Conservation (phyloP, 2,888 invertebrate genomes). For the Acanthopleura granulata region DNA sequence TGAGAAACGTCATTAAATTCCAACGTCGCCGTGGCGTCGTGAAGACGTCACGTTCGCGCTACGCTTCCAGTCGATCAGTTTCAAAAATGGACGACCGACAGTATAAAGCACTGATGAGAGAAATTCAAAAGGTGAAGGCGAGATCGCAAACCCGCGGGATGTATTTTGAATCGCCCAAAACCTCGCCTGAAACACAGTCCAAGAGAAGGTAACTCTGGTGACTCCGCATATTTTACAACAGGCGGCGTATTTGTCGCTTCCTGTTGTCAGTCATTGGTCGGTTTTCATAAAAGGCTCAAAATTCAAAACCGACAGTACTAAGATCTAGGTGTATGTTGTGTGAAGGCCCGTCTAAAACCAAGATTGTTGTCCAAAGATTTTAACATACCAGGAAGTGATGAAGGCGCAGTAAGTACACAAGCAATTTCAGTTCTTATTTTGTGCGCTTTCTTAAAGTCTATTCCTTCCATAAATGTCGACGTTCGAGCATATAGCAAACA, state of each 20-base stretch:
- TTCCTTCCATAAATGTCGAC: too few species aligned
- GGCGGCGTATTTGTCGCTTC: not conserved
- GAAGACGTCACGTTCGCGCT: not conserved
- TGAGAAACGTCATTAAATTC: not conserved
- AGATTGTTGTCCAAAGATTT: not conserved
- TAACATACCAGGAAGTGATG: constrained; percentile 25
- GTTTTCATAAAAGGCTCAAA: constrained; percentile 13
- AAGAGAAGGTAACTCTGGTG: constrained; percentile 7
- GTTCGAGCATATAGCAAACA: too few species aligned
- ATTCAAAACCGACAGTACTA: not conserved
- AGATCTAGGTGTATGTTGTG: not conserved
- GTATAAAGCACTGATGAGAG: not conserved
- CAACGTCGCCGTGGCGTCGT: not conserved
- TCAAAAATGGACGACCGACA: constrained; percentile 8
- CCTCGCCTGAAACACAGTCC: not conserved
- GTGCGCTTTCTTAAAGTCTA: not conserved
- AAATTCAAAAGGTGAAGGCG: constrained; percentile 11
- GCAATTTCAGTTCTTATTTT: not conserved
- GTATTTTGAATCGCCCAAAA: constrained; percentile 15
- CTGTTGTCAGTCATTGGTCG: not conserved
- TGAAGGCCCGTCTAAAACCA: not conserved
- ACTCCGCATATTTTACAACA: not conserved
- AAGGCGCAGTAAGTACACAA: constrained; percentile 46
- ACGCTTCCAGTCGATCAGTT: not conserved
- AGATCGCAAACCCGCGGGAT: not conserved